Evolutionary conservation across 1,140 invertebrate species (phyloP).

Genomic region (Drosophila rufa): DNA sequence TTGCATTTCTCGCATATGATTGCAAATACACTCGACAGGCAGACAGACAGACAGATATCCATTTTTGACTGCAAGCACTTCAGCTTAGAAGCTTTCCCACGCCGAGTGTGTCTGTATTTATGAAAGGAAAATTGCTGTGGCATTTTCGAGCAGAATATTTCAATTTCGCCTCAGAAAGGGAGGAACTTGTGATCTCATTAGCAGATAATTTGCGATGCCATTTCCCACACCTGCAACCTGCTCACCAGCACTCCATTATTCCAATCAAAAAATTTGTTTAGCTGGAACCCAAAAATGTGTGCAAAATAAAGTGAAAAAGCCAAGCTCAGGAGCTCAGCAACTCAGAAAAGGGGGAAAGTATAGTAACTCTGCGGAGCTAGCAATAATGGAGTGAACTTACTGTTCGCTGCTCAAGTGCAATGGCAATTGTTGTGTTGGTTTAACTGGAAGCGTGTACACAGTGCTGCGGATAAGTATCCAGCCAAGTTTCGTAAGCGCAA

Average conservation of each 20-base stretch:
- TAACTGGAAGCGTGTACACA: constrained; percentile 41
- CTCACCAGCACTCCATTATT: constrained; percentile 5
- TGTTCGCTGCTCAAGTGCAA: constrained; percentile 77
- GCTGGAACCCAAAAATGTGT: constrained; percentile 48
- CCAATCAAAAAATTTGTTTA: constrained; percentile 39
- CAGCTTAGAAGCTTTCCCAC: constrained; percentile 19
- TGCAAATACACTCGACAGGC: constrained; percentile 58
- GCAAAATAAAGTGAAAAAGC: constrained; percentile 44
- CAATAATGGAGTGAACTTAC: constrained; percentile 78
- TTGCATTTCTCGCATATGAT: constrained; percentile 55
- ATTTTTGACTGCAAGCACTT: constrained; percentile 28
- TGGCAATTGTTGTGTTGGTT: constrained; percentile 70
- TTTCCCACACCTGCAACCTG: constrained; percentile 34
- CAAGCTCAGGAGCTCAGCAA: constrained; percentile 4
- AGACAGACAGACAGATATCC: constrained; percentile 24
- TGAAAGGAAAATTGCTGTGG: constrained; percentile 26
- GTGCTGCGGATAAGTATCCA: constrained; percentile 48
- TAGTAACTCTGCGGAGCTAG: constrained; percentile 20
- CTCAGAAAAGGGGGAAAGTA: background rate
- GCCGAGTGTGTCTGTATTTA: constrained; percentile 28
- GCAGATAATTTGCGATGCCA: constrained; percentile 58
- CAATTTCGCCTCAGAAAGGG: constrained; percentile 1
- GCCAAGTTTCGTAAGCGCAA: constrained; percentile 43
- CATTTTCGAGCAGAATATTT: constrained; percentile 19
- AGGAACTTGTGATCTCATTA: constrained; percentile 57